Percentiles rank a stretch among this genome's conserved stretches.
These are phyloP conservation scores for Chloroceryle inda DNA, from an alignment of 2,797 vertebrate species.

Conservation along the genomic window DNA sequence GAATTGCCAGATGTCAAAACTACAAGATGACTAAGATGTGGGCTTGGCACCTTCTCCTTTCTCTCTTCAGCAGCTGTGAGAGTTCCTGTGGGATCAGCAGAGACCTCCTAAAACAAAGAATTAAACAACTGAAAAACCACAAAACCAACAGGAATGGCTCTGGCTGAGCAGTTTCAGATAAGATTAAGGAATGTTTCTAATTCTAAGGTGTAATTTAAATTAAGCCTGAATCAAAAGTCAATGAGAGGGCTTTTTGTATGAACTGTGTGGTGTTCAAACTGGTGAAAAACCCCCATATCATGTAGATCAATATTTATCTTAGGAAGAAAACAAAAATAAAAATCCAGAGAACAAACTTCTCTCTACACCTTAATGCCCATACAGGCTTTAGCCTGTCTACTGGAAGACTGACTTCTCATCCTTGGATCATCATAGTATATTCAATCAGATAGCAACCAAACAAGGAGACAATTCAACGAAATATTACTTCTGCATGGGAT, in stretches of 20 bases:
- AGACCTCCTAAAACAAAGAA: conserved; percentile 85
- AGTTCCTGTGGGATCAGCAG: conserved; percentile 83
- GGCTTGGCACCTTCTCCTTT: conserved; percentile 97
- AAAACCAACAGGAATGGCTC: not conserved
- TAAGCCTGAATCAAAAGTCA: not conserved
- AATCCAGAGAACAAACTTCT: not conserved
- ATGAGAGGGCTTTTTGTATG: not conserved
- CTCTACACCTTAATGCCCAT: not conserved
- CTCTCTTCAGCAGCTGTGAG: conserved; percentile 90
- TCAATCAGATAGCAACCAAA: not conserved
- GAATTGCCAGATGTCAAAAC: conserved; percentile 88
- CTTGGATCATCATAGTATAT: not conserved
- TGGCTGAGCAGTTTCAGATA: not conserved
- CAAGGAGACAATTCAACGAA: not conserved
- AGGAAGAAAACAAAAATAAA: not conserved
- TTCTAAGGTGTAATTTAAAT: not conserved
- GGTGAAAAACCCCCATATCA: not conserved
- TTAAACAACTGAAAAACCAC: not conserved
- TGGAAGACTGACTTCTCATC: not conserved
- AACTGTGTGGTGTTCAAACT: not conserved
- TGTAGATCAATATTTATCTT: not conserved
- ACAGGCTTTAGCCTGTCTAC: not conserved
- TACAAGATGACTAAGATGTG: conserved; percentile 95
- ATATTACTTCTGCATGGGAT: not conserved
- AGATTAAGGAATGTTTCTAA: not conserved